Base-by-base conservation (phyloP, 1,140 invertebrate genomes). In the Lucilia cuprina region DNA sequence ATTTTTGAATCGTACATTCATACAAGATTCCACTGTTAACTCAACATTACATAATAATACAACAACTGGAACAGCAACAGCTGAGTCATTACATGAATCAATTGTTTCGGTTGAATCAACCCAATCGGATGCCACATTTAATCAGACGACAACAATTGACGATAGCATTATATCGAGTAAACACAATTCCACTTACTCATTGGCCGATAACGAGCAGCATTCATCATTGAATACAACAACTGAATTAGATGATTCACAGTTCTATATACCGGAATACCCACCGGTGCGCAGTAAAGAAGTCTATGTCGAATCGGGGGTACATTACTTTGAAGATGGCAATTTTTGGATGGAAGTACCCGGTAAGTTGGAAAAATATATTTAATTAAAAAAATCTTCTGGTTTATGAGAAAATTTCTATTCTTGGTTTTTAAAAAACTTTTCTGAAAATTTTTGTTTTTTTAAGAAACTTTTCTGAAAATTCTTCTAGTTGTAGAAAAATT, bases 301-400 rank as follows among this genome's bases (percentile, higher is more conserved):
- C 0, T 89, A 89, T n/a, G 88, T 91, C n/a, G 93, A 93, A 84
- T 92, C 96, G 87, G 96, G 96, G 25, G 95, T 97, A 74, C 96
- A 97, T 91, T 97, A 97, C 91, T 96, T 96, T 86, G 96, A 97
- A 90, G 97, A 98, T 92, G 97, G 97, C 74, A 96, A 98, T 91
- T 98, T 97, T 91, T 98, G 97, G 94, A 96, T 97, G 91, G 97
- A 98, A 93, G 95, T 97, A 74, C 94, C 95, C 34, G 96, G 95
- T 84, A 65, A 82, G 83, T 70, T 10, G 21, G 17, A 21, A 30
- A 30, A 30, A 3, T 30, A 30, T 3, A 30, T 30, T 30, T 30
- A 2, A 30, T 30, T 30, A 30, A 30, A 30, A n/a, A n/a, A n/a
- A n/a, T n/a, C n/a, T n/a, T n/a, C n/a, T n/a, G n/a, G n/a, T n/a